Conservation (phyloP, 2,888 invertebrate genomes). For the Cynaeus angustus region DNA sequence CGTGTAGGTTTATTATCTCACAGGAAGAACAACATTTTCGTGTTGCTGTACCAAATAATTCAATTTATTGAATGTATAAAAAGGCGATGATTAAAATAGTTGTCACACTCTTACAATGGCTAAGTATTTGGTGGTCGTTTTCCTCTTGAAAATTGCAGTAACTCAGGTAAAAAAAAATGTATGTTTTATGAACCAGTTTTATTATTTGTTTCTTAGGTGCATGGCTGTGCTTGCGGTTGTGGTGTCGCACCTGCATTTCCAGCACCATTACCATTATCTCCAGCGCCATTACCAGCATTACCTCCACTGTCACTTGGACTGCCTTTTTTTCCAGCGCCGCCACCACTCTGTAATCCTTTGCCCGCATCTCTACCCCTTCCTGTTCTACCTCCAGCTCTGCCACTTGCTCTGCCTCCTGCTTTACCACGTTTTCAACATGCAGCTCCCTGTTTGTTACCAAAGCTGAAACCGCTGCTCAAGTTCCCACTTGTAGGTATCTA, state of each 20-base stretch:
- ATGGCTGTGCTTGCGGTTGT: constrained; percentile 23
- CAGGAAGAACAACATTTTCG: constrained; percentile 17
- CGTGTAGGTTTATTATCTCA: constrained; percentile 4
- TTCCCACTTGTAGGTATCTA: no score
- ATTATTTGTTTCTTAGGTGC: constrained; percentile 8
- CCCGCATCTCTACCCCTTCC: no score
- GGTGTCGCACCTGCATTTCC: constrained; percentile 2
- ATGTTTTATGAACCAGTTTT: no score
- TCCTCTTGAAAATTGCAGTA: neutral
- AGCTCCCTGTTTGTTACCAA: no score
- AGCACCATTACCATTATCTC: neutral
- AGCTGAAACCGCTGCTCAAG: no score
- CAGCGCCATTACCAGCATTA: constrained; percentile 14
- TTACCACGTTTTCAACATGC: no score
- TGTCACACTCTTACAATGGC: neutral
- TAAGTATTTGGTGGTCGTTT: neutral
- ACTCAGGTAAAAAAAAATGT: no score
- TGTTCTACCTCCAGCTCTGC: no score
- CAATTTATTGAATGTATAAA: constrained; percentile 1
- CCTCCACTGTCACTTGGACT: no score
- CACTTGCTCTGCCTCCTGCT: no score
- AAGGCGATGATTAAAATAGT: neutral
- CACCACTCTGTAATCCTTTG: no score
- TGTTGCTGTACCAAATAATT: constrained; percentile 12
- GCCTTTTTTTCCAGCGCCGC: constrained; percentile 7